Evolutionary conservation across 2,888 invertebrate genomes (phyloP).

Genomic region (Diloba caeruleocephala): DNA sequence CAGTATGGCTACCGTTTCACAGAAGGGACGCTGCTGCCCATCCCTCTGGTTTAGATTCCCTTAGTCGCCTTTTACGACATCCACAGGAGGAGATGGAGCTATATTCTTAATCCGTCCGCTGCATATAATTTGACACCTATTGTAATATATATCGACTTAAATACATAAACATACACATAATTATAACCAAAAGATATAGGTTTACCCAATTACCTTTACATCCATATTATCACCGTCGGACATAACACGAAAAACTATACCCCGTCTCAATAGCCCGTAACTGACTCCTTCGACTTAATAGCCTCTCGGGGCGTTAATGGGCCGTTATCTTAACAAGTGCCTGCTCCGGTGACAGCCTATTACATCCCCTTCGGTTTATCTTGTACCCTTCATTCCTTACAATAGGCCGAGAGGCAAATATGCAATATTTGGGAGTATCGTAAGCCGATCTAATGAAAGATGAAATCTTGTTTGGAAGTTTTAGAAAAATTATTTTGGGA

Average conservation of each 20-base stretch:
- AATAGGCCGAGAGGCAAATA: conserved; percentile 20
- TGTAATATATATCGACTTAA: too few species aligned
- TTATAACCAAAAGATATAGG: neutral
- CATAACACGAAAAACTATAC: conserved; percentile 27
- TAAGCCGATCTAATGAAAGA: conserved; percentile 14
- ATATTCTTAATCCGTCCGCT: too few species aligned
- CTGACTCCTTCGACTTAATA: conserved; percentile 44
- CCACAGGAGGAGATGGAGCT: too few species aligned
- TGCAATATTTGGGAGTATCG: conserved; percentile 28
- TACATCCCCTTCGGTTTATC: conserved; percentile 46
- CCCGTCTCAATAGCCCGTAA: conserved; percentile 42
- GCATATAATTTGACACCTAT: too few species aligned
- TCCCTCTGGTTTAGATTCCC: too few species aligned
- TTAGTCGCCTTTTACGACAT: too few species aligned
- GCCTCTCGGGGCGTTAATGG: conserved; percentile 54
- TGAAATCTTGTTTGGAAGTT: neutral
- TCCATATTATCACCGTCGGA: conserved; percentile 17
- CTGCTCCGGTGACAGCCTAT: conserved; percentile 51
- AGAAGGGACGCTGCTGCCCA: too few species aligned
- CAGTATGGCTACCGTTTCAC: too few species aligned
- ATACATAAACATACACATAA: too few species aligned
- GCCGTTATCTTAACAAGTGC: conserved; percentile 55
- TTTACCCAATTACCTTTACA: conserved; percentile 6
- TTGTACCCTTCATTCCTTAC: conserved; percentile 12
- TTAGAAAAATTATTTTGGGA: too few species aligned